A percentile compares a stretch with the other conserved stretches of the same genome.
Evolutionary conservation across 1,140 invertebrate species (phyloP).

Genomic region (Drosophila prosaltans): DNA sequence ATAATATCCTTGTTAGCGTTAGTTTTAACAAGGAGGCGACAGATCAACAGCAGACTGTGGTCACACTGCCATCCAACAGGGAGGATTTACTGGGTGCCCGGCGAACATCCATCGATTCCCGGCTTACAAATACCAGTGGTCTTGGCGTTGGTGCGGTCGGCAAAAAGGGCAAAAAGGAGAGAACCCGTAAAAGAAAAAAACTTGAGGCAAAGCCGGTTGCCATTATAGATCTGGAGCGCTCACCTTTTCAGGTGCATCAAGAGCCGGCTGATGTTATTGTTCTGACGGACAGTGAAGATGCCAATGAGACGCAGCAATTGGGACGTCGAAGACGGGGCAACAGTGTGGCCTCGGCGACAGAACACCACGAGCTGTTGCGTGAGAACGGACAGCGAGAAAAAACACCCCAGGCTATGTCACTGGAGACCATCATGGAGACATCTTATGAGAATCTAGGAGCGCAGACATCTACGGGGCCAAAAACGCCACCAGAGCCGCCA

Average conservation of each 20-base stretch:
- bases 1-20: slow-evolving; percentile 95
- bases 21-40: slow-evolving; percentile 91
- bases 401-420: slow-evolving; percentile 54
- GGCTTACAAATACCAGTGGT: slow-evolving; percentile 5
- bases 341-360: slow-evolving; percentile 32
- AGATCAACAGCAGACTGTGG: slow-evolving; percentile 60
- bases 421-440: slow-evolving; percentile 75
- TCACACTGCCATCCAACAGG: slow-evolving; percentile 65
- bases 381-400: slow-evolving; percentile 69
- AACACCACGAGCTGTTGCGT: slow-evolving; percentile 49
- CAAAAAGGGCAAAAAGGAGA: slow-evolving; percentile 61
- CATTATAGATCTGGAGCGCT: slow-evolving; percentile 92
- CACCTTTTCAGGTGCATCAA: slow-evolving; percentile 91
- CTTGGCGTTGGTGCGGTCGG: slow-evolving; percentile 8
- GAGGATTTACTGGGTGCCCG: slow-evolving; percentile 67
- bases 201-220: slow-evolving; percentile 88
- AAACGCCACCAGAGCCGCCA: slow-evolving; percentile 89
- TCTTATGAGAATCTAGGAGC: slow-evolving; percentile 67
- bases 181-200: slow-evolving; percentile 82
- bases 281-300: slow-evolving; percentile 91
- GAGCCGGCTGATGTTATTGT: slow-evolving; percentile 92
- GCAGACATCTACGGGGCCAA: slow-evolving; percentile 85
- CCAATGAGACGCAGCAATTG: slow-evolving; percentile 61
- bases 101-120: slow-evolving; percentile 63
- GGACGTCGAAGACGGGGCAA: slow-evolving; percentile 34